Conservation (phyloP, 2,888 invertebrate genomes). For the Rhagonycha lutea region DNA sequence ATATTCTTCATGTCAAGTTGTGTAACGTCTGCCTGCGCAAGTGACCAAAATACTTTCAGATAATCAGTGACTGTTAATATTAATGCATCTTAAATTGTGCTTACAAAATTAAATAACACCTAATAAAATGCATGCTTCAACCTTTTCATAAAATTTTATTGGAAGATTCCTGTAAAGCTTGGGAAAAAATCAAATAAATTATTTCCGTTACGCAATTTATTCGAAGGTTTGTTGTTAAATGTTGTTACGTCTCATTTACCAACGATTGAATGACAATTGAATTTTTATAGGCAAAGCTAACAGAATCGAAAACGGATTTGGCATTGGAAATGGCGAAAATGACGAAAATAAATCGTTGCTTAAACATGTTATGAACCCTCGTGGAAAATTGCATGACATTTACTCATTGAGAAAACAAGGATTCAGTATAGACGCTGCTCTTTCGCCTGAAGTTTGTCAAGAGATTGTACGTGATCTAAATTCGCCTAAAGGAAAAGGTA, state of each 20-base stretch:
- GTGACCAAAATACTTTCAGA: constrained; percentile 45
- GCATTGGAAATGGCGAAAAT: constrained; percentile 35
- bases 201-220: neutral
- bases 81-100: constrained; percentile 30
- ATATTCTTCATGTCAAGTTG: constrained; percentile 37
- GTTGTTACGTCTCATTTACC: neutral
- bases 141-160: neutral
- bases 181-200: neutral
- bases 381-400: constrained; percentile 73
- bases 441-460: constrained; percentile 73
- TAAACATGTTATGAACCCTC: constrained; percentile 77
- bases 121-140: neutral
- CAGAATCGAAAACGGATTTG: constrained; percentile 32
- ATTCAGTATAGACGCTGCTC: constrained; percentile 65
- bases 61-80: constrained; percentile 43
- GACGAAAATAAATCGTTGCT: constrained; percentile 60
- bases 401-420: constrained; percentile 68
- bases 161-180: neutral
- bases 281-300: constrained; percentile 32
- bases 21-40: constrained; percentile 39
- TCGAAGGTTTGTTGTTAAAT: neutral
- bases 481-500: constrained; percentile 78
- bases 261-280: neutral
- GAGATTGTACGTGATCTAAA: constrained; percentile 80
- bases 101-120: constrained; percentile 4